These are phyloP conservation scores for Limanda limanda DNA, from an alignment of 2,113 vertebrate species.

Conservation along the genomic window DNA sequence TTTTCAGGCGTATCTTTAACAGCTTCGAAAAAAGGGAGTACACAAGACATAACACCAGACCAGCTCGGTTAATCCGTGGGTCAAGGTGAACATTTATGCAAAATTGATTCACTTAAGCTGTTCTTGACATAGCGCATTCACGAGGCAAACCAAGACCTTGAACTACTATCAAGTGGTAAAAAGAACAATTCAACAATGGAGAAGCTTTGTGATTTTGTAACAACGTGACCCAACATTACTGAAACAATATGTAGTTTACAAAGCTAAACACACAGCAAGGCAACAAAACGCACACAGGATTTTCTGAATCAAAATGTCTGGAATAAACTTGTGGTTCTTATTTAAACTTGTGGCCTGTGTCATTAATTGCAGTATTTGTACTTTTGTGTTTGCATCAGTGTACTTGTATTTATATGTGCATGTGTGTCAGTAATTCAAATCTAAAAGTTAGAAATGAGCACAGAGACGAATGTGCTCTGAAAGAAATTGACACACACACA, in stretches of 20 bases:
- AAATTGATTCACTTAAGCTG: no score
- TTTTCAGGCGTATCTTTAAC: no score
- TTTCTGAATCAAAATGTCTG: not conserved
- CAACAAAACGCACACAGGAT: not conserved
- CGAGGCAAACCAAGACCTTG: no score
- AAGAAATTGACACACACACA: not conserved
- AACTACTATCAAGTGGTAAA: no score
- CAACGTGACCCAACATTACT: not conserved
- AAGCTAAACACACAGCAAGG: not conserved
- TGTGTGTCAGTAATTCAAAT: constrained; percentile 35
- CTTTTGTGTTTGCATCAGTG: not conserved
- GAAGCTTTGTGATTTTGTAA: no score
- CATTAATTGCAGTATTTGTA: not conserved
- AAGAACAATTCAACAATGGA: no score
- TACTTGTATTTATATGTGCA: not conserved
- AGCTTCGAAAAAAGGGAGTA: no score
- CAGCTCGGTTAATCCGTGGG: no score
- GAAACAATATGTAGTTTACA: not conserved
- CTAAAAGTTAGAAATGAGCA: constrained; percentile 33
- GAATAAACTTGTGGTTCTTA: not conserved
- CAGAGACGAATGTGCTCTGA: not conserved
- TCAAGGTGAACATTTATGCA: no score
- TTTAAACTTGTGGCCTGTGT: not conserved
- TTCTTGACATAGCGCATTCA: no score
- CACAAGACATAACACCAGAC: no score